Conservation (phyloP, 1,140 invertebrate species). For the Drosophila equinoxialis region DNA sequence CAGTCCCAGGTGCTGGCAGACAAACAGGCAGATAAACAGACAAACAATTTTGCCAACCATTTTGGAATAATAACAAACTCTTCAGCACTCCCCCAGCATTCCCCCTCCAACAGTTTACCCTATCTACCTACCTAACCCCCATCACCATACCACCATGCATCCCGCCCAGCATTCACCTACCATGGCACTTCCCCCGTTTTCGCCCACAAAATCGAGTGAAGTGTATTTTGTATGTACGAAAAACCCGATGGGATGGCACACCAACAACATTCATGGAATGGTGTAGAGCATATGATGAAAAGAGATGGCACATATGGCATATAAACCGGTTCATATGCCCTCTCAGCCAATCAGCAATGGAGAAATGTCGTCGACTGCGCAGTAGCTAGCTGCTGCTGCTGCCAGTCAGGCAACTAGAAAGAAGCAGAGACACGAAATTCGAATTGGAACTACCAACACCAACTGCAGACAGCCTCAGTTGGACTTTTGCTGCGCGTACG, state of each 20-base stretch:
- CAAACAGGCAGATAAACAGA: constrained; percentile 77
- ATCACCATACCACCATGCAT: not conserved
- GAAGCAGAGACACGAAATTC: constrained; percentile 19
- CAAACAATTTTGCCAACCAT: constrained; percentile 65
- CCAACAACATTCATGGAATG: not conserved
- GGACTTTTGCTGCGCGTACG: constrained; percentile 72
- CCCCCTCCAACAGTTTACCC: constrained; percentile 52
- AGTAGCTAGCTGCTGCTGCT: constrained; percentile 22
- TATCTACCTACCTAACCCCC: constrained; percentile 34
- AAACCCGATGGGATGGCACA: not conserved
- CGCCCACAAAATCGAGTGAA: constrained; percentile 8
- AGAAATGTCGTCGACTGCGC: constrained; percentile 37
- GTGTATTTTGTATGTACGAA: constrained; percentile 42
- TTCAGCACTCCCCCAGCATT: constrained; percentile 48
- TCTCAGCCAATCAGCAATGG: constrained; percentile 30
- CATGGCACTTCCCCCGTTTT: not conserved
- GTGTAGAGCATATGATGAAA: constrained; percentile 7
- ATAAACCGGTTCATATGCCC: constrained; percentile 37
- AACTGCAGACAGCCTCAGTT: constrained; percentile 63
- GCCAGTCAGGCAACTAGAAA: constrained; percentile 10
- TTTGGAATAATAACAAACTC: constrained; percentile 73
- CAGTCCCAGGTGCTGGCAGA: constrained; percentile 77
- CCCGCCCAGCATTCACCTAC: constrained; percentile 1
- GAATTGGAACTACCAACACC: constrained; percentile 39
- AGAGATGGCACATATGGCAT: constrained; percentile 27